Conservation (phyloP, 1,140 invertebrate genomes). For the Lamellibrachia luymesi region DNA sequence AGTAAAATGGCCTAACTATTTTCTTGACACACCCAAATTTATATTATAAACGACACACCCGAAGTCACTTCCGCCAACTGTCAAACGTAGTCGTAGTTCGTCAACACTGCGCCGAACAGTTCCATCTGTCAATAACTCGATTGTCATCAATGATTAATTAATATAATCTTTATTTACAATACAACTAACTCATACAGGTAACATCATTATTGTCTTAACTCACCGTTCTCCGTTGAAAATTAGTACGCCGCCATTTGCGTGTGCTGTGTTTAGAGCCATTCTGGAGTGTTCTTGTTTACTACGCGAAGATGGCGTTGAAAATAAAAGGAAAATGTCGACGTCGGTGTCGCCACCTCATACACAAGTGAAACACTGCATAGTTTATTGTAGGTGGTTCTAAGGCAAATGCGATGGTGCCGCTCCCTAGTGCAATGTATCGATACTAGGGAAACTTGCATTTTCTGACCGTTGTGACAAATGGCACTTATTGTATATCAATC, state of each 20-base stretch:
- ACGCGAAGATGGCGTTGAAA: background rate
- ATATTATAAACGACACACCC: background rate
- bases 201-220: conserved; percentile 50
- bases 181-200: background rate
- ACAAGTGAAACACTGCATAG: background rate
- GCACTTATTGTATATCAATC: too few relatives aligned
- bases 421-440: background rate
- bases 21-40: background rate
- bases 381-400: background rate
- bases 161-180: background rate
- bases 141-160: conserved; percentile 8
- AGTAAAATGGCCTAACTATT: background rate
- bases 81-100: background rate
- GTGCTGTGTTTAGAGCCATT: conserved; percentile 91
- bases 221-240: conserved; percentile 90
- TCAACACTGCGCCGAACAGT: background rate
- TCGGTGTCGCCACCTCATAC: background rate
- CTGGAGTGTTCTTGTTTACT: conserved; percentile 24
- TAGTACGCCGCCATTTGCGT: conserved; percentile 84
- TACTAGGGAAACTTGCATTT: background rate
- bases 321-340: background rate
- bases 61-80: background rate
- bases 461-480: too few relatives aligned
- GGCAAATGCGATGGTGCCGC: background rate
- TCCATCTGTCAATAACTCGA: conserved; percentile 9